Conservation (phyloP, 2,888 invertebrate genomes). For the Netelia melanura region DNA sequence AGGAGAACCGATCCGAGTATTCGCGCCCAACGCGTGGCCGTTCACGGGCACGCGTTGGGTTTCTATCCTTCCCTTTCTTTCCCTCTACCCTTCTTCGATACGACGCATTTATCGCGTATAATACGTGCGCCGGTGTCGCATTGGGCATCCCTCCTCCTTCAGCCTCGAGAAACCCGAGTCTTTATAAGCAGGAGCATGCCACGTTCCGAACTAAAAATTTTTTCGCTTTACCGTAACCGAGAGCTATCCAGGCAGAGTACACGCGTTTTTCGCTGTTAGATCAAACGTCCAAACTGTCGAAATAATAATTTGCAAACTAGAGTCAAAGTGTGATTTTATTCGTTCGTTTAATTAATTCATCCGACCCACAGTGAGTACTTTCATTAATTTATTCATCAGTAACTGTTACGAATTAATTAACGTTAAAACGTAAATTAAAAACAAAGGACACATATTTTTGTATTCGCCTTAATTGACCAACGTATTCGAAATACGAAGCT, state of each 20-base stretch:
- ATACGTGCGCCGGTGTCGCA: conserved; percentile 38
- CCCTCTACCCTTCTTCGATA: conserved; percentile 61
- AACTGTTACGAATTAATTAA: no score
- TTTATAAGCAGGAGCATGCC: conserved; percentile 67
- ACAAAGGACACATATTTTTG: no score
- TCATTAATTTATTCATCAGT: background rate
- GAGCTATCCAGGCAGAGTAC: conserved; percentile 28
- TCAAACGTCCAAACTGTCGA: conserved; percentile 21
- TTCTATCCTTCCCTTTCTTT: no score
- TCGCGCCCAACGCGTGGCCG: conserved; percentile 34
- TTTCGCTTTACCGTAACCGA: conserved; percentile 6
- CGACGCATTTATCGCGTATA: conserved; percentile 48
- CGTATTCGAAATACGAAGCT: no score
- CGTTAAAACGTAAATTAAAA: no score
- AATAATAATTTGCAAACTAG: conserved; percentile 15
- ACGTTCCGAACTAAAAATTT: conserved; percentile 54
- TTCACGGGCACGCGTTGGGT: background rate
- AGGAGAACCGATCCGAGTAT: conserved; percentile 20
- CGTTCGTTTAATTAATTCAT: background rate
- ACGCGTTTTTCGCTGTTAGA: conserved; percentile 27
- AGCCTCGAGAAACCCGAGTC: conserved; percentile 57
- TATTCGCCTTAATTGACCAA: no score
- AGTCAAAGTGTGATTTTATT: conserved; percentile 45
- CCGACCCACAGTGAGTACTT: conserved; percentile 30
- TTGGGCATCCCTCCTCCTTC: conserved; percentile 42